These are phyloP conservation scores for Lymantria monacha DNA, from an alignment of 2,888 invertebrate species.

Conservation along the genomic window DNA sequence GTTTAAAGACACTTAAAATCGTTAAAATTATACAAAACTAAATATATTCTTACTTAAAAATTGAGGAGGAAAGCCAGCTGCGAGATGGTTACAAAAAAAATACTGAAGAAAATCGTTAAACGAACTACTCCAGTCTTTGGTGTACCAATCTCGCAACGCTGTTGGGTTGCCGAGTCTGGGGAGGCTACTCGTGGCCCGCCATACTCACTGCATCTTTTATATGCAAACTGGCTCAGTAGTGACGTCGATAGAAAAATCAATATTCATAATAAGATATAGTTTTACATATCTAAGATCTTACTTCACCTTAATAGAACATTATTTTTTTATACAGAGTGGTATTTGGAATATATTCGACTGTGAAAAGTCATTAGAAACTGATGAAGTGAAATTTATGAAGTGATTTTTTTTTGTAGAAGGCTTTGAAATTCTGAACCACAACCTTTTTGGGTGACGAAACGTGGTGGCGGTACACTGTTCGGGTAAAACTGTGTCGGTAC, in stretches of 20 bases:
- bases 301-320: neutral
- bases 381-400: too few species aligned
- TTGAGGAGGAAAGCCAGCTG: slow-evolving; percentile 48
- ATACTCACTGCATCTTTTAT: slow-evolving; percentile 56
- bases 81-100: slow-evolving; percentile 75
- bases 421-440: too few species aligned
- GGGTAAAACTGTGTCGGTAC: too few species aligned
- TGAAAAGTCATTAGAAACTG: too few species aligned
- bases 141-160: slow-evolving; percentile 60
- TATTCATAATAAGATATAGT: slow-evolving; percentile 75
- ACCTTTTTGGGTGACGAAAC: too few species aligned
- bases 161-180: slow-evolving; percentile 64
- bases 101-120: slow-evolving; percentile 81
- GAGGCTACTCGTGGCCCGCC: slow-evolving; percentile 66
- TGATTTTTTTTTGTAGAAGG: too few species aligned
- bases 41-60: slow-evolving; percentile 46
- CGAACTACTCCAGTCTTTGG: slow-evolving; percentile 82
- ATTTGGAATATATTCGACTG: too few species aligned
- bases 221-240: slow-evolving; percentile 38
- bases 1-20: neutral
- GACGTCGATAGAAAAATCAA: slow-evolving; percentile 68
- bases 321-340: neutral
- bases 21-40: neutral
- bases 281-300: slow-evolving; percentile 59
- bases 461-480: too few species aligned